Evolutionary conservation across 2,888 invertebrate genomes (phyloP).

Genomic region (Epinotia demarniana): DNA sequence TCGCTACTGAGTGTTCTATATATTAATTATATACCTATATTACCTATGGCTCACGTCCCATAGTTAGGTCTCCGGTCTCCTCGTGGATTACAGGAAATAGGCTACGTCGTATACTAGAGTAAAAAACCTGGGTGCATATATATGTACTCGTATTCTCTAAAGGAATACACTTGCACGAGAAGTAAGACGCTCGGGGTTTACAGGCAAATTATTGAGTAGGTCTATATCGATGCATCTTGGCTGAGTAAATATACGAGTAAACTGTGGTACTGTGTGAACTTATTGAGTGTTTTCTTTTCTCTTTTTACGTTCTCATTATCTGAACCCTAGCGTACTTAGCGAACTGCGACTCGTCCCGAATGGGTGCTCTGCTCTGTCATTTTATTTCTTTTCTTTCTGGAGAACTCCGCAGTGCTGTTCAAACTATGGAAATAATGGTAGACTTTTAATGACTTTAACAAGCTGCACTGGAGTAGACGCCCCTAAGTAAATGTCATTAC

Average conservation of each 20-base stretch:
- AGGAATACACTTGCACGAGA: neutral
- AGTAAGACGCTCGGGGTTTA: too few relatives aligned
- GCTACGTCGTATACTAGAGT: neutral
- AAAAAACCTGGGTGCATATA: too few relatives aligned
- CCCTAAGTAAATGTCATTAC: neutral
- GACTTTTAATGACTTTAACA: slow-evolving; percentile 36
- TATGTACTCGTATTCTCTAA: neutral
- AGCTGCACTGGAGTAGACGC: neutral
- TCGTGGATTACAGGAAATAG: neutral
- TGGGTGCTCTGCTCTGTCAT: slow-evolving; percentile 25
- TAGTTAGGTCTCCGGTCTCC: neutral
- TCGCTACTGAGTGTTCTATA: too few relatives aligned
- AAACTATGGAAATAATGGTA: slow-evolving; percentile 27
- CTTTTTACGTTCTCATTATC: slow-evolving; percentile 24
- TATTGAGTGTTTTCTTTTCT: neutral
- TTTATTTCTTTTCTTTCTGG: slow-evolving; percentile 35
- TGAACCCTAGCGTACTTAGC: slow-evolving; percentile 17
- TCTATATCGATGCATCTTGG: neutral
- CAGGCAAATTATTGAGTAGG: too few relatives aligned
- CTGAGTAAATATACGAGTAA: neutral
- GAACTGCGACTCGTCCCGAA: slow-evolving; percentile 33
- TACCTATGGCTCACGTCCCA: too few relatives aligned
- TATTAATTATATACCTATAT: too few relatives aligned
- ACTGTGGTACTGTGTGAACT: neutral
- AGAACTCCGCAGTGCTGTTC: slow-evolving; percentile 16